These are phyloP conservation scores for Chrysopilus asiliformis DNA, from an alignment of 2,888 invertebrate species.

Conservation along the genomic window DNA sequence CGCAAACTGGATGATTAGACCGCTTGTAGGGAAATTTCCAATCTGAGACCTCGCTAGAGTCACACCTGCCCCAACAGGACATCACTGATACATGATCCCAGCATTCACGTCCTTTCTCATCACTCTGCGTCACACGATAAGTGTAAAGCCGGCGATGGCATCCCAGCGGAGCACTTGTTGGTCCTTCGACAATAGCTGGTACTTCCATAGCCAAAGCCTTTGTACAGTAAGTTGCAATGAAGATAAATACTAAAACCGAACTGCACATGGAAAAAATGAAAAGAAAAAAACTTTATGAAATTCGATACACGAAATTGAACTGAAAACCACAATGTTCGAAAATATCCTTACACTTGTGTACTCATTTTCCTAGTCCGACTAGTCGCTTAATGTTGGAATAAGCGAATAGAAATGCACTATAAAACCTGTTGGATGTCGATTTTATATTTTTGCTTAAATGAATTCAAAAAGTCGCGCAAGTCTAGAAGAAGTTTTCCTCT, in stretches of 20 bases:
- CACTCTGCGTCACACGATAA: constrained; percentile 46
- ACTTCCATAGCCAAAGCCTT: constrained; percentile 20
- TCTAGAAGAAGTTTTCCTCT: no score
- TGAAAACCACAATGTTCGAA: not conserved
- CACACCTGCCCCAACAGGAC: constrained; percentile 72
- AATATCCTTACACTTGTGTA: not conserved
- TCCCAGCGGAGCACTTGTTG: constrained; percentile 40
- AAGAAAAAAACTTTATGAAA: no score
- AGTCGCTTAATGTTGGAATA: no score
- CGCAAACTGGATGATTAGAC: constrained; percentile 74
- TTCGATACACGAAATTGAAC: no score
- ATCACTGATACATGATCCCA: constrained; percentile 62
- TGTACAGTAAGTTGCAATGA: no score
- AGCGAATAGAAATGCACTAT: no score
- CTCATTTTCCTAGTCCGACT: no score
- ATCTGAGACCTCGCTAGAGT: constrained; percentile 76
- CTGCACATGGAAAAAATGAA: constrained; percentile 1
- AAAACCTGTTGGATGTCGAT: no score
- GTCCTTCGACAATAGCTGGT: constrained; percentile 27
- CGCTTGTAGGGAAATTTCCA: constrained; percentile 82
- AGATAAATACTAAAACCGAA: not conserved
- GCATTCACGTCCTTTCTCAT: constrained; percentile 47
- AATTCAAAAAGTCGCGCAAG: no score
- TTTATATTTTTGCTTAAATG: no score
- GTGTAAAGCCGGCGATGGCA: constrained; percentile 54